Evolutionary conservation across 2,888 invertebrate species (phyloP), one percentile per base, ranked within the genome.

Genomic region (Trilocha varians): DNA sequence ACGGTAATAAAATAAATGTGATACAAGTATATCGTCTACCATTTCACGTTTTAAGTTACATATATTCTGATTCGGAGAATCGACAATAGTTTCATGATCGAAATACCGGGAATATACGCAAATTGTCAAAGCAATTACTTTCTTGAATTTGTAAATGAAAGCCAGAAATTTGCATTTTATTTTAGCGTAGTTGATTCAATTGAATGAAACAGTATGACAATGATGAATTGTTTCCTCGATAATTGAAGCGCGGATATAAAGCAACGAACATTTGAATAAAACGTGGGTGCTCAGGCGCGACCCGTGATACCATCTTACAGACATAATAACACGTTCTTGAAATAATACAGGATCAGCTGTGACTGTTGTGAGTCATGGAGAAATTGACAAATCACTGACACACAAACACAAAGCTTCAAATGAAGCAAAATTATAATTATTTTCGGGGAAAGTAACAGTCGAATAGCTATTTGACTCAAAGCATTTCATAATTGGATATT

Each of bases 201-300:
- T 75, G 69, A 65, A 62, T 65, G 67, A 69, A 67, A 68, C 48
- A 62, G 69, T 71, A 73, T 74, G 80, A 78, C 79, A 78, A 68
- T 76, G 80, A 83, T 63, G 65, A 68, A 80, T 78, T 71, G 66
- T 77, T 77, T 72, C 72, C 70, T 70, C 62, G 59, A 65, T 52
- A 62, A 55, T 53, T 53, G 44, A 48, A 55, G 51, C 43, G 44
- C 39, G 46, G 52, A 57, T 55, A 64, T 65, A 71, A 54, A 48
- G 59, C 59, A 59, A 55, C 47, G 48, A 62, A 60, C 63, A 68
- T 66, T 70, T 70, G 62, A 62, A 63, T 62, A 63, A 59, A 57
- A 62, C 67, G 70, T 75, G 67, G 75, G 74, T 63, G 67, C 53
- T 48, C 46, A 25, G 25, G 25, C 25, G 50, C 56, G 56, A 53